Evolutionary conservation across 2,888 invertebrate species (phyloP), one percentile per base, ranked within the genome.

Genomic region (Boloria euphrosyne): DNA sequence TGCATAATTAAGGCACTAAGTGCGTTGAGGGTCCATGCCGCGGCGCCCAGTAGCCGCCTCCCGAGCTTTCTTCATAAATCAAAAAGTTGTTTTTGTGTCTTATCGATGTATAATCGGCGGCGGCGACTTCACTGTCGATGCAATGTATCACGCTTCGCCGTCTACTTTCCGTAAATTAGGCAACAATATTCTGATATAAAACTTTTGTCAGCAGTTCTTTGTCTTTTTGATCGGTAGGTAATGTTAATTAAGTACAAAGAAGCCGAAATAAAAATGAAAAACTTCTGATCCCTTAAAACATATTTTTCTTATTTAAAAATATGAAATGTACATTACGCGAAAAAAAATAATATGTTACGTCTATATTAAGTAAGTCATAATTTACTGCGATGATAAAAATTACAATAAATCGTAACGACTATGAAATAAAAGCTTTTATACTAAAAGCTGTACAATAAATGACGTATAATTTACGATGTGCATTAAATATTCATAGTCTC

Each of bases 81-180:
- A 90, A 90, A 89, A 89, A 84, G 89, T 85, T 86, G 90, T 89
- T 89, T 90, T 90, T 89, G 85, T 89, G 84, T 81, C 82, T 88
- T 90, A 91, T 89, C 90, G 85, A 80, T 83, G 83, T 85, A 88
- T 89, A 89, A 90, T 90, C 89, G 86, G 83, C 84, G 83, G 87
- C 85, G 76, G 86, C 90, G 89, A 88, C 89, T 76, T 87, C 83
- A 78, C 81, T 80, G 80, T 82, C 74, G 72, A 59, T 22, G 3
- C 22, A 22, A 22, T 31, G 17, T 59, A 59, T 47, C 75, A 46
- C 73, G 72, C 71, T 17, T 51, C 18, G 38, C 54, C 38, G 58
- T 66, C 70, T 69, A 61, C 68, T 59, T 52, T 43, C 60, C 68
- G 71, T 67, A 79, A 76, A 79, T 80, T 80, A 78, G 83, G 83